Conservation (phyloP, 2,888 invertebrate species). For the Altica lythri region DNA sequence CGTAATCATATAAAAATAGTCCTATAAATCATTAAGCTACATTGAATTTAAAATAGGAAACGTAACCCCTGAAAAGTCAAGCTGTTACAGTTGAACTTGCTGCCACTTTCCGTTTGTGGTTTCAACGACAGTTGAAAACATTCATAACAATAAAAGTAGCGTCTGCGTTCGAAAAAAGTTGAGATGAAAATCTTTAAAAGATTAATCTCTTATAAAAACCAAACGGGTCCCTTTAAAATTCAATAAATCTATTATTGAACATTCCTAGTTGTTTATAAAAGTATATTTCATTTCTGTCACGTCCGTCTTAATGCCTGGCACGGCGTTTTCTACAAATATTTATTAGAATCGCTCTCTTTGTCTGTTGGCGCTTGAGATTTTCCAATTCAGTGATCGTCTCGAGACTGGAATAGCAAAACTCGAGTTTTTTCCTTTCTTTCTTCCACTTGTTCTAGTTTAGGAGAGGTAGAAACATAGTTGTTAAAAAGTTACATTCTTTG, state of each 20-base stretch:
- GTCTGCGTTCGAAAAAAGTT: constrained; percentile 11
- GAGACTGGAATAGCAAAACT: constrained; percentile 40
- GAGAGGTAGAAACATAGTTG: constrained; percentile 4
- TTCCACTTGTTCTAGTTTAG: neutral
- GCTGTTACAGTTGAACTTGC: constrained; percentile 10
- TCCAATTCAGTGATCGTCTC: constrained; percentile 43
- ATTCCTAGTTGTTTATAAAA: constrained; percentile 37
- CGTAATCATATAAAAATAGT: constrained; percentile 3
- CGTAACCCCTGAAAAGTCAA: constrained; percentile 6
- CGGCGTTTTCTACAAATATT: constrained; percentile 43
- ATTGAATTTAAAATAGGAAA: constrained; percentile 7
- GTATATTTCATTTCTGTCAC: constrained; percentile 32
- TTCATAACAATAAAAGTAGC: constrained; percentile 14
- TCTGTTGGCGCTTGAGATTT: constrained; percentile 44
- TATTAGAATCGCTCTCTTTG: constrained; percentile 44
- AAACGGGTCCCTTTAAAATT: constrained; percentile 4
- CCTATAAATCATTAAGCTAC: constrained; percentile 13
- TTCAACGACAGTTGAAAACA: constrained; percentile 3
- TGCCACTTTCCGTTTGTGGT: constrained; percentile 6
- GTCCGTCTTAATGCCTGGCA: constrained; percentile 41
- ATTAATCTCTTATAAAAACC: constrained; percentile 3
- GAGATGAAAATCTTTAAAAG: constrained; percentile 2
- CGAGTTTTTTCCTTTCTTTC: constrained; percentile 36
- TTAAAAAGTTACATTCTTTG: constrained; percentile 4
- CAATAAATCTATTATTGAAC: constrained; percentile 39